Percentiles rank a stretch among this genome's conserved stretches.
Conservation (phyloP, 2,113 vertebrate species). For the Mesitornis unicolor region DNA sequence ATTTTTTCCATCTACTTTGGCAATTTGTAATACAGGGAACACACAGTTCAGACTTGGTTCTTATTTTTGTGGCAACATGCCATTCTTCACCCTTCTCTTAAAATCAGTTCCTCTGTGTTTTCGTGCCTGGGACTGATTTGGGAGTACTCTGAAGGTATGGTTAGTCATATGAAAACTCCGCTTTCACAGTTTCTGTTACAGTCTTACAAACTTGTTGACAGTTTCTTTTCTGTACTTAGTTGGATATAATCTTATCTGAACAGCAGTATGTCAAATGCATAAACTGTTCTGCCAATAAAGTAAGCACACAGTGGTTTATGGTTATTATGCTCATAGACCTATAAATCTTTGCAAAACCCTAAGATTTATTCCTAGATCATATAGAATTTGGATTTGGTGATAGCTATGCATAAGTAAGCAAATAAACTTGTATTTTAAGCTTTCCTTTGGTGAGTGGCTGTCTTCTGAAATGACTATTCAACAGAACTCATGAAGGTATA, state of each 20-base stretch:
- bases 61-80: conserved; percentile 1
- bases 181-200: background rate
- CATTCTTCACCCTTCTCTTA: background rate
- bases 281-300: conserved; percentile 4
- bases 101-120: conserved; percentile 46
- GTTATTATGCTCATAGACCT: background rate
- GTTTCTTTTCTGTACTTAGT: conserved; percentile 2
- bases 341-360: background rate
- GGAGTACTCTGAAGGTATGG: background rate
- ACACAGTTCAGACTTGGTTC: background rate
- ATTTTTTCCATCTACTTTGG: background rate
- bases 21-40: background rate
- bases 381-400: background rate
- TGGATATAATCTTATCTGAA: conserved; percentile 31
- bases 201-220: conserved; percentile 10
- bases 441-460: background rate
- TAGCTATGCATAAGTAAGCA: background rate
- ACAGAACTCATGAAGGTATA: background rate
- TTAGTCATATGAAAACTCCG: background rate
- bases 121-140: conserved; percentile 40
- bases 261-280: conserved; percentile 2
- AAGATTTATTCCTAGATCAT: background rate
- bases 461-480: background rate
- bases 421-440: background rate
- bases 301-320: background rate